Percentiles rank a stretch among this genome's conserved stretches.
Evolutionary conservation across 2,888 invertebrate genomes (phyloP).

Genomic region (Chalcis sispes): DNA sequence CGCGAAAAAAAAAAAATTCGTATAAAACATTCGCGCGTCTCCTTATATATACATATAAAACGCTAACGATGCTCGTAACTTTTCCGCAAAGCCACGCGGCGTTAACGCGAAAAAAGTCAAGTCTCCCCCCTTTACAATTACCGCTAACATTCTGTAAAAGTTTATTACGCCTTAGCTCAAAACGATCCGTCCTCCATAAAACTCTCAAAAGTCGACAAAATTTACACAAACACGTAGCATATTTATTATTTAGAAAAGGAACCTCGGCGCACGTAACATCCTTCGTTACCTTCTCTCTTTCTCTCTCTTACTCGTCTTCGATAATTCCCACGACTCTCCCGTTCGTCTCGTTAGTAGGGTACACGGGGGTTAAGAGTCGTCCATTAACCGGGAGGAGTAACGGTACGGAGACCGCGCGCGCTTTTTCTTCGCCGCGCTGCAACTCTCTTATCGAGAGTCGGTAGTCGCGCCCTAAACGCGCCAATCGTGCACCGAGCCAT

Average conservation of each 20-base stretch:
- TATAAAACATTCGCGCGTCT: neutral
- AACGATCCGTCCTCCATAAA: conserved; percentile 23
- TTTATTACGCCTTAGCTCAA: neutral
- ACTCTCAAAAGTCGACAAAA: conserved; percentile 30
- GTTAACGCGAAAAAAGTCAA: neutral
- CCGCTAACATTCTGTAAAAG: conserved; percentile 5
- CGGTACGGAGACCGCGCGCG: conserved; percentile 36
- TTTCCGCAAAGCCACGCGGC: neutral
- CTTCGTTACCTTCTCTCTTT: neutral
- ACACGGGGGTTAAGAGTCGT: conserved; percentile 38
- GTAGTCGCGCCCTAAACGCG: conserved; percentile 54
- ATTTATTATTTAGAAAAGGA: neutral
- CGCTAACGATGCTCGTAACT: neutral
- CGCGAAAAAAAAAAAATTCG: too few relatives aligned
- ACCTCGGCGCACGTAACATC: neutral
- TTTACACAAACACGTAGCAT: conserved; percentile 20
- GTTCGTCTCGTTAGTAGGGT: conserved; percentile 35
- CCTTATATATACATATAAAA: neutral
- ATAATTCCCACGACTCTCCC: conserved; percentile 48
- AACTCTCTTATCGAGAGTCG: conserved; percentile 8
- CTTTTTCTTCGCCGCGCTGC: conserved; percentile 38
- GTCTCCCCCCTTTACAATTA: conserved; percentile 12
- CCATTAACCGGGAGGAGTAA: conserved; percentile 45
- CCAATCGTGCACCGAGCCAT: conserved; percentile 66
- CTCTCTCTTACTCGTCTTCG: neutral